Evolutionary conservation across 2,797 vertebrate species (phyloP).

Genomic region (Simalia tracyae): DNA sequence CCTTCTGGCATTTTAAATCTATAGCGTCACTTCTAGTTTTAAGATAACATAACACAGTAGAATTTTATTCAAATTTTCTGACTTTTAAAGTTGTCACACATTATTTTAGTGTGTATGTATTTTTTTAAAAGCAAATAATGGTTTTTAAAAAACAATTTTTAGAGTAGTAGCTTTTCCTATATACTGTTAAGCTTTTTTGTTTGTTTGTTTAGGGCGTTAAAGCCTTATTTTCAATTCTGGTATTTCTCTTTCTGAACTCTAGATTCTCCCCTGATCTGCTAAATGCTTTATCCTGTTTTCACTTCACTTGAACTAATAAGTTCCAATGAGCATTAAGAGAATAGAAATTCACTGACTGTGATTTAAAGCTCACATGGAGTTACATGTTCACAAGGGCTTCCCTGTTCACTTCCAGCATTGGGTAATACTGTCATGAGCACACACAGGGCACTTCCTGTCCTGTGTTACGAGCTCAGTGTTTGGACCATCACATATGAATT

Average conservation of each 20-base stretch:
- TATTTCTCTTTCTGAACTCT: background rate
- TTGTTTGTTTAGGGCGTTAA: slow-evolving; percentile 37
- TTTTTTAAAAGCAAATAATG: slow-evolving; percentile 11
- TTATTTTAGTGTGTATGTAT: slow-evolving; percentile 38
- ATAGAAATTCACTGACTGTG: background rate
- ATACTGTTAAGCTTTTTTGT: slow-evolving; percentile 46
- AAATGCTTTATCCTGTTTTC: slow-evolving; percentile 46
- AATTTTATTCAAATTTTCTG: background rate
- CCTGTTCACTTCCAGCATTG: background rate
- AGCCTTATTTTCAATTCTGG: slow-evolving; percentile 57
- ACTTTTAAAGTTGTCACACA: slow-evolving; percentile 27
- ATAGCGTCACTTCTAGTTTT: slow-evolving; percentile 56
- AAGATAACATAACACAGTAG: slow-evolving; percentile 28
- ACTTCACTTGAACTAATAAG: slow-evolving; percentile 47
- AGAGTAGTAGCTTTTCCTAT: slow-evolving; percentile 53
- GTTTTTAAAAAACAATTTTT: slow-evolving; percentile 42
- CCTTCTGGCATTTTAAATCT: slow-evolving; percentile 40
- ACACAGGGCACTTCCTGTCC: background rate
- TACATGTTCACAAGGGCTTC: background rate
- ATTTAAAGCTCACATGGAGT: background rate
- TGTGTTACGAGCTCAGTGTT: background rate
- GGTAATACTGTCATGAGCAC: background rate
- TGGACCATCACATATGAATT: background rate
- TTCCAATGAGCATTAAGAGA: slow-evolving; percentile 32
- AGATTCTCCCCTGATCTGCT: slow-evolving; percentile 35